phyloP scores from a whole-genome alignment of 37 sponge, comb jelly and placozoan species.

The Geodia barretti region DNA sequence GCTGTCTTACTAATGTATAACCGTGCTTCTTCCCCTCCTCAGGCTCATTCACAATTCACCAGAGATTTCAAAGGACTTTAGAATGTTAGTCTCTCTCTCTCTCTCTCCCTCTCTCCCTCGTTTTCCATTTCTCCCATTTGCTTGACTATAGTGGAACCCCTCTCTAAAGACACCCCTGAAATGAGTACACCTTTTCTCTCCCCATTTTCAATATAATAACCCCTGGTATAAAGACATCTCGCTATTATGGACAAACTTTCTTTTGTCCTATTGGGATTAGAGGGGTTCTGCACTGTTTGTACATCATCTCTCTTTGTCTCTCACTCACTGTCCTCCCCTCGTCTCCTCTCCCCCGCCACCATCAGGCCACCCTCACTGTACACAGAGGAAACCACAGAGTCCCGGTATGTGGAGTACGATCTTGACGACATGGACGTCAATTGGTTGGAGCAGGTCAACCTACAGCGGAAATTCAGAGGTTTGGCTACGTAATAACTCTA shows the following conservation, averaged over 20 bases:
- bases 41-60: background rate
- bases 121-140: background rate
- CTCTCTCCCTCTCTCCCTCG: background rate
- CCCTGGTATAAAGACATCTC: no score
- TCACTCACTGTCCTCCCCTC: background rate
- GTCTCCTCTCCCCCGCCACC: background rate
- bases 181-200: background rate
- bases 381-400: slow-evolving; percentile 9
- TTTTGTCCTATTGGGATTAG: no score
- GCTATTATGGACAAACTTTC: no score
- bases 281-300: background rate
- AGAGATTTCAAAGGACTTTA: background rate
- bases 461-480: slow-evolving; percentile 70
- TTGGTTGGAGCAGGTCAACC: slow-evolving; percentile 79
- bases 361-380: slow-evolving; percentile 3
- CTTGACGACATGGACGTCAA: slow-evolving; percentile 84
- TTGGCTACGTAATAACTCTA: no score
- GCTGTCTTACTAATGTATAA: background rate
- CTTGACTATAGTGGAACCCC: no score
- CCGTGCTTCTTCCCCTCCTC: background rate
- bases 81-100: slow-evolving; percentile 13
- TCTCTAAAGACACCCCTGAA: background rate
- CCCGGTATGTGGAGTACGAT: slow-evolving; percentile 58
- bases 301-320: background rate
- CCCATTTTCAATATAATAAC: background rate